These are phyloP conservation scores for Halcyon malimbica DNA, from an alignment of 2,113 vertebrate genomes.

Conservation along the genomic window DNA sequence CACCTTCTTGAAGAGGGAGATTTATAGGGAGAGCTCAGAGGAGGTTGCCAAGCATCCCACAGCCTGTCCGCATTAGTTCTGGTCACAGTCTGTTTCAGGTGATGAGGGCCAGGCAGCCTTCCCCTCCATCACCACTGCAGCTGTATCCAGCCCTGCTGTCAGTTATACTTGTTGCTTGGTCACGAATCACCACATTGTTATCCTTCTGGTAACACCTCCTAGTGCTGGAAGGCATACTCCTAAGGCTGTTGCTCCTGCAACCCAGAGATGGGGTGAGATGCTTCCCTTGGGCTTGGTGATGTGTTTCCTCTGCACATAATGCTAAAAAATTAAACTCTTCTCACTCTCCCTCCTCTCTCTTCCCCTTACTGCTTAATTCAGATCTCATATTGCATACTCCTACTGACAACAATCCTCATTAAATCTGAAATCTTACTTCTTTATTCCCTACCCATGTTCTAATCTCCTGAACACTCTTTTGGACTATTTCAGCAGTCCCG, in stretches of 20 bases:
- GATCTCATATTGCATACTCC: background rate
- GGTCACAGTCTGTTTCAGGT: background rate
- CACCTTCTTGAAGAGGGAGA: background rate
- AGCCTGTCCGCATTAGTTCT: background rate
- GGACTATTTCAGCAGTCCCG: background rate
- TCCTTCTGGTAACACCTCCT: background rate
- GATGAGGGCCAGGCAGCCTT: background rate
- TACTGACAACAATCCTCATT: background rate
- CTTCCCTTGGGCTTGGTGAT: background rate
- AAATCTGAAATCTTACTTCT: background rate
- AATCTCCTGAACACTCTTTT: background rate
- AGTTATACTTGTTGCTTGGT: background rate
- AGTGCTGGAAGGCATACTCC: background rate
- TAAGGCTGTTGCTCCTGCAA: background rate
- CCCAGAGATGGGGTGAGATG: background rate
- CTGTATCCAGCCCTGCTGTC: background rate
- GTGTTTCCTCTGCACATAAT: background rate
- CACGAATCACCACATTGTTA: background rate
- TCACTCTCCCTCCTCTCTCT: background rate
- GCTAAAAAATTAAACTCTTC: background rate
- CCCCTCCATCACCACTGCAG: fast-evolving
- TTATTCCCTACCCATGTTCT: background rate
- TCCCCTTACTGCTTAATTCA: background rate
- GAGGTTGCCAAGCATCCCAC: background rate
- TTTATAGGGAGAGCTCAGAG: background rate